A percentile compares a stretch with the other conserved stretches of the same genome.
Evolutionary conservation across 1,140 invertebrate species (phyloP).

Genomic region (Propsilocerus akamusi): DNA sequence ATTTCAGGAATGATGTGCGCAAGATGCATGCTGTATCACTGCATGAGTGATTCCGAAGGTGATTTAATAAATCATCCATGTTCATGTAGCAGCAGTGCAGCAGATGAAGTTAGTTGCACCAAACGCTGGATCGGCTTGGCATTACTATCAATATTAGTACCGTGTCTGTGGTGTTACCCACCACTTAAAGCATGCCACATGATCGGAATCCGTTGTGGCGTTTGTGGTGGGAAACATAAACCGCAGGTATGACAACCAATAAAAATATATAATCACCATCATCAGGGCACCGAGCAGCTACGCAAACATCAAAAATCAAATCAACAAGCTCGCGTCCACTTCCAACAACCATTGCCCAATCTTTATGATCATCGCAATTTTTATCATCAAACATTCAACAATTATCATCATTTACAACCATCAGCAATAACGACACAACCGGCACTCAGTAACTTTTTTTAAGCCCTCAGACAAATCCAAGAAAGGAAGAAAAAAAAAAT

Average conservation of each 20-base stretch:
- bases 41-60: conserved; percentile 71
- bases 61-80: conserved; percentile 65
- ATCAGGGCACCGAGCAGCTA: not conserved
- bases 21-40: conserved; percentile 81
- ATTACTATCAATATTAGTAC: conserved; percentile 69
- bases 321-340: not conserved
- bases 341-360: not conserved
- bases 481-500: no score
- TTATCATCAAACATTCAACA: not conserved
- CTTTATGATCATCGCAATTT: not conserved
- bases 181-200: conserved; percentile 68
- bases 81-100: conserved; percentile 30
- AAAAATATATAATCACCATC: not conserved
- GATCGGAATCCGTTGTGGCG: conserved; percentile 54
- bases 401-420: not conserved
- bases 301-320: conserved; percentile 1
- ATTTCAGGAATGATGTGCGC: conserved; percentile 72
- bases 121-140: conserved; percentile 67
- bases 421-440: not conserved
- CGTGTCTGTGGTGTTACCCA: conserved; percentile 85
- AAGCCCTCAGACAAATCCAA: no score
- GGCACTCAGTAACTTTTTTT: not conserved
- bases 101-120: conserved; percentile 31
- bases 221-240: conserved; percentile 70
- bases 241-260: conserved; percentile 28